These are phyloP conservation scores for Pseudomyrmex dendroicus DNA, from an alignment of 1,140 invertebrate species.

Conservation along the genomic window DNA sequence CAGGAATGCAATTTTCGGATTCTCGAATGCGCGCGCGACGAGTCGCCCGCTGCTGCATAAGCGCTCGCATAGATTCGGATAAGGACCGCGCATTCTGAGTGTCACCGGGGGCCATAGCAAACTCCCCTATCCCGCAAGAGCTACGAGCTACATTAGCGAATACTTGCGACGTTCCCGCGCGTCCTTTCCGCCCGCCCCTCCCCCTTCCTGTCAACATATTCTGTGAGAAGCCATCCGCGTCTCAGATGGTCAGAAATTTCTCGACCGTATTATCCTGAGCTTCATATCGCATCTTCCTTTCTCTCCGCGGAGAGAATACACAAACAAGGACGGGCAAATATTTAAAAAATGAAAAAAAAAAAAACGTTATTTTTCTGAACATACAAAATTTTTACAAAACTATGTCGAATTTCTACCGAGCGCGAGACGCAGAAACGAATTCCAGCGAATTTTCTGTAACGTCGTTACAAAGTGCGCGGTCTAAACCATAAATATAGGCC, in stretches of 20 bases:
- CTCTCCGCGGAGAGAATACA: too few species aligned
- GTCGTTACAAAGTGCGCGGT: slow-evolving; percentile 48
- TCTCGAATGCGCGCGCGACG: slow-evolving; percentile 72
- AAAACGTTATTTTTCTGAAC: neutral
- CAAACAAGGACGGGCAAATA: too few species aligned
- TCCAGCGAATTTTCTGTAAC: slow-evolving; percentile 9
- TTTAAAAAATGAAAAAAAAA: neutral
- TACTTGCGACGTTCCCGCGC: slow-evolving; percentile 65
- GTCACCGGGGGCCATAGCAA: slow-evolving; percentile 76
- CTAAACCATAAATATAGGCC: slow-evolving; percentile 38
- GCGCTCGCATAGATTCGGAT: slow-evolving; percentile 78
- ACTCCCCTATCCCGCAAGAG: slow-evolving; percentile 70
- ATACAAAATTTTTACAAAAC: too few species aligned
- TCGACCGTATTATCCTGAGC: slow-evolving; percentile 66
- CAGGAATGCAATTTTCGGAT: slow-evolving; percentile 82
- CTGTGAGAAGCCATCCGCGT: slow-evolving; percentile 66
- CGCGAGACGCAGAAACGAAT: neutral
- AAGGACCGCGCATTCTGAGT: slow-evolving; percentile 77
- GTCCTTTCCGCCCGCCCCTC: neutral
- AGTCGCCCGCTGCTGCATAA: slow-evolving; percentile 64
- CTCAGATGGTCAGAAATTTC: slow-evolving; percentile 66
- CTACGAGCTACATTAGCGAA: slow-evolving; percentile 79
- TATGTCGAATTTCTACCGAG: too few species aligned
- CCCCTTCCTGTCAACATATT: slow-evolving; percentile 57
- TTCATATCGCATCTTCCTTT: neutral